A percentile compares a stretch with the other conserved stretches of the same genome.
Evolutionary conservation across 2,113 vertebrate genomes (phyloP).

Genomic region (Talpa occidentalis): DNA sequence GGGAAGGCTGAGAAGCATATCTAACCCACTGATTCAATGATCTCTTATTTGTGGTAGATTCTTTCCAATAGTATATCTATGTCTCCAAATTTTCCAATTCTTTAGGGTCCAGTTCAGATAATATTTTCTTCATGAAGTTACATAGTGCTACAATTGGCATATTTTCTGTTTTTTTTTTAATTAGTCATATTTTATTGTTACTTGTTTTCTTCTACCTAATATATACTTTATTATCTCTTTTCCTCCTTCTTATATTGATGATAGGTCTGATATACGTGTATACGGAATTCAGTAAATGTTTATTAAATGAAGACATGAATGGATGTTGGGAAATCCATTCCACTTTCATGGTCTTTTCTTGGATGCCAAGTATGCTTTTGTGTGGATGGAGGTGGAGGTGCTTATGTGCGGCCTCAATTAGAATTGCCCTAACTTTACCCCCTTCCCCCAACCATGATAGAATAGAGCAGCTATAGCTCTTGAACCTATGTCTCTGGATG

Average conservation of each 20-base stretch:
- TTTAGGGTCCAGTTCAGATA: constrained; percentile 34
- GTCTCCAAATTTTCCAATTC: neutral
- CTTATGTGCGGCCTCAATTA: neutral
- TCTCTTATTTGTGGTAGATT: neutral
- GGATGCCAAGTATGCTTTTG: neutral
- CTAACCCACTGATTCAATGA: neutral
- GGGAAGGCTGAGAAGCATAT: neutral
- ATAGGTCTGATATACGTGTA: neutral
- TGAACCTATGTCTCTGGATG: neutral
- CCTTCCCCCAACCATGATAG: neutral
- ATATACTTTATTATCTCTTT: neutral
- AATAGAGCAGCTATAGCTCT: neutral
- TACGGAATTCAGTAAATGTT: neutral
- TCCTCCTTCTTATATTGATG: neutral
- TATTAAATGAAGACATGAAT: constrained; percentile 1
- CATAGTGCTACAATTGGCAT: neutral
- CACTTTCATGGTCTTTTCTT: neutral
- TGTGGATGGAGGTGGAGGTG: neutral
- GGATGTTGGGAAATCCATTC: neutral
- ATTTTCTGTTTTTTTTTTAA: neutral
- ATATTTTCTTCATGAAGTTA: neutral
- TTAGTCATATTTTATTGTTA: neutral
- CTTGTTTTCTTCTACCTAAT: neutral
- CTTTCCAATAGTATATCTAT: neutral
- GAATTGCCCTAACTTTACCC: neutral